Evolutionary conservation across 2,888 invertebrate genomes (phyloP).

Genomic region (Xestia rhomboidea): DNA sequence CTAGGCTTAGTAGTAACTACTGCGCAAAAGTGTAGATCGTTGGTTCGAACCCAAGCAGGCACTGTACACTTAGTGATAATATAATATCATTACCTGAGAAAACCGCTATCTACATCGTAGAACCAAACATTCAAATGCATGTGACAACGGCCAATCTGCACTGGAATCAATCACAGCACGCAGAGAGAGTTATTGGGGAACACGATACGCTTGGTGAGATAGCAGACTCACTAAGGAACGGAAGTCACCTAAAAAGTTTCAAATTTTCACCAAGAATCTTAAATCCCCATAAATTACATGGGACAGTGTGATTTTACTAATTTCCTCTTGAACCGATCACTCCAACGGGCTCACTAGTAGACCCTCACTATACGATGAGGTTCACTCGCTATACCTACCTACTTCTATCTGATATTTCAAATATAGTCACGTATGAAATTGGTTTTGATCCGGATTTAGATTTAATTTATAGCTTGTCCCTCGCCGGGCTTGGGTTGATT

Average conservation of each 20-base stretch:
- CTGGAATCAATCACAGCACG: no score
- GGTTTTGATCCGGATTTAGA: slow-evolving; percentile 60
- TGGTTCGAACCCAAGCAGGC: background rate
- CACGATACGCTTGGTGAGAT: background rate
- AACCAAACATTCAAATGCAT: background rate
- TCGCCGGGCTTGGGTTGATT: slow-evolving; percentile 30
- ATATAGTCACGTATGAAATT: slow-evolving; percentile 59
- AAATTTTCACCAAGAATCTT: background rate
- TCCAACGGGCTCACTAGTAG: background rate
- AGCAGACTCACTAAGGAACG: background rate
- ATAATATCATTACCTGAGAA: background rate
- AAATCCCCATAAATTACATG: background rate
- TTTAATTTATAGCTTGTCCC: slow-evolving; percentile 59
- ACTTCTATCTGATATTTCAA: slow-evolving; percentile 16
- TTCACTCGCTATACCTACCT: background rate
- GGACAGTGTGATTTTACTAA: background rate
- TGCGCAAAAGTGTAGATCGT: background rate
- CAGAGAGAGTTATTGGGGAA: background rate
- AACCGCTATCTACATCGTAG: background rate
- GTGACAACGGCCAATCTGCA: background rate
- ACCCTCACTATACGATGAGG: background rate
- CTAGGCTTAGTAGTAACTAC: no score
- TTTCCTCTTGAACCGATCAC: slow-evolving; percentile 9
- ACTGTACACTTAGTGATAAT: background rate
- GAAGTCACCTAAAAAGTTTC: background rate